Evolutionary conservation across 2,888 invertebrate genomes (phyloP), one percentile per base, ranked within the genome.

Genomic region (Caenorhabditis becei): DNA sequence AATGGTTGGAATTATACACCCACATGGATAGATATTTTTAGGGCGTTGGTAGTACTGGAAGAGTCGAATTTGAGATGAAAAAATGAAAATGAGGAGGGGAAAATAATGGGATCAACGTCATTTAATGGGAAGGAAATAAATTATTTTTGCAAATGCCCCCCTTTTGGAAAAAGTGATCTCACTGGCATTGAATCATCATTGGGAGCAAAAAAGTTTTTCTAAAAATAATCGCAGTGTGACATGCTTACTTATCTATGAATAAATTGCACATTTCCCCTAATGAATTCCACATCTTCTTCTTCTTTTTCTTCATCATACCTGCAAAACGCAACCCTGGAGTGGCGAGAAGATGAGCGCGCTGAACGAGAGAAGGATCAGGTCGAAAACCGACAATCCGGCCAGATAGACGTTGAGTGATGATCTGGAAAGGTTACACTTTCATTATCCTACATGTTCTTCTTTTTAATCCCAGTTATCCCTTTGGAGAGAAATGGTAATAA

Each of bases 301-400:
- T n/a, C n/a, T n/a, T n/a, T n/a, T n/a, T n/a, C n/a, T n/a, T n/a
- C n/a, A n/a, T n/a, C 54, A 28, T 56, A 83, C 85, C 85, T 85
- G 80, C 66, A 83, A 77, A 32, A 85, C 78, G 74, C 85, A 85
- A 24, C 79, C 72, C 62, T 84, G 84, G 53, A 89, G 87, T 1
- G 88, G 85, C 16, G 88, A 84, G 66, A 88, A 90, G 65, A 91
- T 88, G 20, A 91, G 51, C 18, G 88, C 71, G 37, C 87, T 85
- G 82, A 88, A 86, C 1, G 81, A 69, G 26, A 90, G 77, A n/a
- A 90, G 79, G 37, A 91, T 77, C 7, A 90, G 81, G 77, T 90
- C 90, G 77, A 91, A 90, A 26, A 87, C 71, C 32, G 88, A 88
- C 58, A 90, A 80, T n/a, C 89, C 90, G n/a, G 90, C 90, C n/a